Evolutionary conservation across 2,797 vertebrate genomes (phyloP).

Genomic region (Phrynocephalus guinanensis): DNA sequence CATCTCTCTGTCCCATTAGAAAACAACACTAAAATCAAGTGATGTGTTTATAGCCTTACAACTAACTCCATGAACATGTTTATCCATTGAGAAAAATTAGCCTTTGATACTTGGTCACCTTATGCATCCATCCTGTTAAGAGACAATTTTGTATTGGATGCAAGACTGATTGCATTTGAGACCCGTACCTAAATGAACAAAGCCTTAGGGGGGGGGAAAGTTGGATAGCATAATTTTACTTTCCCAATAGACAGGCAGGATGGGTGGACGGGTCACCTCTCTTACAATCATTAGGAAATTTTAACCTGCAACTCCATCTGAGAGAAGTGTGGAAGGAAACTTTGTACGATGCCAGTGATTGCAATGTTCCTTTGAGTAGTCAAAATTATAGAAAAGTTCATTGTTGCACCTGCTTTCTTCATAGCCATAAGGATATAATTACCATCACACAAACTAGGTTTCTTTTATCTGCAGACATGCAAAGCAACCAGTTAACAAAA

Average conservation of each 20-base stretch:
- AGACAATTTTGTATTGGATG: conserved; percentile 43
- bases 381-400: conserved; percentile 31
- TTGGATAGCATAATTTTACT: conserved; percentile 36
- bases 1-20: background rate
- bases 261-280: conserved; percentile 32
- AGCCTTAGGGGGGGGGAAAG: conserved; percentile 13
- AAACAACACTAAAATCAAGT: conserved; percentile 9
- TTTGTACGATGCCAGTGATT: conserved; percentile 24
- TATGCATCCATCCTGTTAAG: conserved; percentile 26
- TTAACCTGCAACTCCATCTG: conserved; percentile 14
- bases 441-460: conserved; percentile 51
- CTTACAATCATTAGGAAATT: background rate
- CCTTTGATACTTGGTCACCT: conserved; percentile 31
- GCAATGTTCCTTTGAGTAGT: conserved; percentile 32
- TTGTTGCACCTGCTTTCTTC: conserved; percentile 42
- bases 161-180: conserved; percentile 18
- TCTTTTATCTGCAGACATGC: conserved; percentile 47
- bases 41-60: conserved; percentile 31
- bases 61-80: background rate
- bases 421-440: conserved; percentile 47
- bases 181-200: conserved; percentile 44
- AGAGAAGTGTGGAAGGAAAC: conserved; percentile 43
- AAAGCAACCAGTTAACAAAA: conserved; percentile 57
- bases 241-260: conserved; percentile 7
- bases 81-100: background rate